phyloP scores from a whole-genome alignment of 2,888 invertebrate species.

The Globia sparganii region DNA sequence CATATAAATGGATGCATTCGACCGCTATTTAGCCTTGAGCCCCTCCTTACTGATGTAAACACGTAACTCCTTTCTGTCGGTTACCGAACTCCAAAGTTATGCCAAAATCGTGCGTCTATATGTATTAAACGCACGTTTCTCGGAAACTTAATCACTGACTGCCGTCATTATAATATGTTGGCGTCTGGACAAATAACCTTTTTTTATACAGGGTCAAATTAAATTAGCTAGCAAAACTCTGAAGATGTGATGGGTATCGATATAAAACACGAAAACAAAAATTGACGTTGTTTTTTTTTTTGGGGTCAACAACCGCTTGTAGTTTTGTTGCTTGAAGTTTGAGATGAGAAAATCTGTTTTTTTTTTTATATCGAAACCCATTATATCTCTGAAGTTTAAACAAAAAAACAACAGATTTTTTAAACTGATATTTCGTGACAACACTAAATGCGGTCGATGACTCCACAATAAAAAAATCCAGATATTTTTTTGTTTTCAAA shows the following conservation, averaged over 20 bases:
- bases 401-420: too few species aligned
- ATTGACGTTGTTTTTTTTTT: too few species aligned
- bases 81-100: constrained; percentile 32
- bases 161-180: constrained; percentile 23
- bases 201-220: background rate
- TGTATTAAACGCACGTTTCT: constrained; percentile 38
- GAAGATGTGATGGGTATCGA: background rate
- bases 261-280: too few species aligned
- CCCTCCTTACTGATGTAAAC: background rate
- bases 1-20: background rate
- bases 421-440: too few species aligned
- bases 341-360: too few species aligned
- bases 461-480: too few species aligned
- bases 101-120: constrained; percentile 35
- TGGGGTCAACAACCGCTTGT: too few species aligned
- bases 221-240: background rate
- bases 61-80: background rate
- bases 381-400: too few species aligned
- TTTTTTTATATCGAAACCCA: too few species aligned
- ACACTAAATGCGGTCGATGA: too few species aligned
- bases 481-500: too few species aligned
- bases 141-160: constrained; percentile 40
- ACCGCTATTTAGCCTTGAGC: background rate
- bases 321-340: too few species aligned
- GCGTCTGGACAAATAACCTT: background rate